Conservation (phyloP, 1,140 invertebrate species). For the Leucophenga varia region DNA sequence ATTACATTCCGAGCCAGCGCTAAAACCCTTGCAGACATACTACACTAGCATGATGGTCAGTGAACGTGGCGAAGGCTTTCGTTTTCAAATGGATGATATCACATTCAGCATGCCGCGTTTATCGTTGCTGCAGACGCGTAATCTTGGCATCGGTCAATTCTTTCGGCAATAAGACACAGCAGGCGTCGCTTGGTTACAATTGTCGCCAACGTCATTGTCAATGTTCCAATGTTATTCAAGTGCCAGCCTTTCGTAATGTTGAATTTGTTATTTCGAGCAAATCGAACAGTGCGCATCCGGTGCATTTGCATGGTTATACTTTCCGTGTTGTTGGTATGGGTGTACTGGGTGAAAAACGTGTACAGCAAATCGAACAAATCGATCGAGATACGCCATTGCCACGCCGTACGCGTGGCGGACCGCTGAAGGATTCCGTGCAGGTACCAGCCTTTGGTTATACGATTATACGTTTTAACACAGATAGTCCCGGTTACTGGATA, state of each 20-base stretch:
- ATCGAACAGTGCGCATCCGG: slow-evolving; percentile 39
- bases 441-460: slow-evolving; percentile 50
- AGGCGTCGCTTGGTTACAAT: slow-evolving; percentile 37
- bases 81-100: slow-evolving; percentile 52
- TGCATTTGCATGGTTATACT: slow-evolving; percentile 51
- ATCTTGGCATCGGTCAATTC: slow-evolving; percentile 39
- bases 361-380: slow-evolving; percentile 41
- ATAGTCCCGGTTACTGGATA: slow-evolving; percentile 53
- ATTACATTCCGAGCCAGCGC: slow-evolving; percentile 12
- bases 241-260: slow-evolving; percentile 42
- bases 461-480: slow-evolving; percentile 41
- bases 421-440: slow-evolving; percentile 48
- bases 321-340: slow-evolving; percentile 53
- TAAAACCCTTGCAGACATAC: slow-evolving; percentile 24
- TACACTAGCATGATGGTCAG: slow-evolving; percentile 46
- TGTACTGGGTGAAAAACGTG: slow-evolving; percentile 35
- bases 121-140: slow-evolving; percentile 47
- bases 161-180: slow-evolving; percentile 47
- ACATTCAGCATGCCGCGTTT: slow-evolving; percentile 45
- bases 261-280: slow-evolving; percentile 45
- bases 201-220: slow-evolving; percentile 38
- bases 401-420: slow-evolving; percentile 29
- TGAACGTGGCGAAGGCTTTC: slow-evolving; percentile 28
- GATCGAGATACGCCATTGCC: slow-evolving; percentile 33
- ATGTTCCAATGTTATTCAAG: slow-evolving; percentile 49